Evolutionary conservation across 2,797 vertebrate species (phyloP), one percentile per base, ranked within the genome.

Genomic region (Onychomys torridus): DNA sequence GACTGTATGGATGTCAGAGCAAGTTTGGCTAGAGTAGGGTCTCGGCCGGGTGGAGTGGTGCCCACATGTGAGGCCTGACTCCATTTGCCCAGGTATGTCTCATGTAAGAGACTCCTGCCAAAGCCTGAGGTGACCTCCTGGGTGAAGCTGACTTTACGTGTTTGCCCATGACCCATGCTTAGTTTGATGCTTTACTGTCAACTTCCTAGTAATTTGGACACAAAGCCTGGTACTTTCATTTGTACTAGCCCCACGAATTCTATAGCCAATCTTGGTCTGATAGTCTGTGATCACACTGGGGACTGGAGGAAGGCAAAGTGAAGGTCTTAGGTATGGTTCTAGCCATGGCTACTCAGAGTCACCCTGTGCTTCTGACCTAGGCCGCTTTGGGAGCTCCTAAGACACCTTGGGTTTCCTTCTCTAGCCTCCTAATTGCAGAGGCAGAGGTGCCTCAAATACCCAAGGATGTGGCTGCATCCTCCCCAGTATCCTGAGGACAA

Each of bases 1-100:
- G n/a, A 99, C 99, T 99, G 82, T 8, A 57, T 86, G 21, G 83
- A 49, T 13, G 12, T 59, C 29, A 67, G 23, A 71, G 89, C 5
- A 91, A 52, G 55, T 73, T 77, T 87, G 65, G 2, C 57, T 23
- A 0, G 92, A 29, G 55, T 11, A 12, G 34, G 71, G 32, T 19
- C 57, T 94, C 34, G 25, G 65, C 32, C 49, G 43, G 12, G 25
- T 25, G 29, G 29, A 8, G 1, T 0, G 34, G 46, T 6, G 19
- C 12, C 59, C 14, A 2, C 0, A 25, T n/a, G 37, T 61, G 59
- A 81, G 59, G 34, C 37, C 57, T 10, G 4, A 19, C 27, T 17
- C 10, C 9, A 9, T 49, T 40, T 23, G 19, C 84, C 63, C 34
- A 2, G 16, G 7, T 0, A 2, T 17, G 13, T 90, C 75, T 34